Base-by-base conservation (phyloP, 1,140 invertebrate genomes). In the Atta colombica region DNA sequence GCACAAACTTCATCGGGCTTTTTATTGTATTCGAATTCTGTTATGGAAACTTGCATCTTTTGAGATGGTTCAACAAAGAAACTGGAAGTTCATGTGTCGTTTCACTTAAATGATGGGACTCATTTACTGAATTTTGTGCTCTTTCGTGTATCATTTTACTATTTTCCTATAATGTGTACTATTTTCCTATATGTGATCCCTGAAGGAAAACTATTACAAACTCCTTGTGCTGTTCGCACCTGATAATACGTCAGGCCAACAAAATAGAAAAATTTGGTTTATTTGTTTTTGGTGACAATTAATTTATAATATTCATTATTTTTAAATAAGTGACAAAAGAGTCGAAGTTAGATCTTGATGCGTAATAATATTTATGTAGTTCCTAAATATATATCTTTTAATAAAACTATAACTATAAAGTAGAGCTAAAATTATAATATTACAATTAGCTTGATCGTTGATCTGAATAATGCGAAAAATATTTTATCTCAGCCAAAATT, bases 1-100 rank as follows among this genome's bases (percentile, higher is more conserved):
- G 25, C 16, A 53, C 45, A 45, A 90, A 90, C 86, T 90, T 90
- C 25, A 49, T 16, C 65, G 51, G 0, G 18, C 75, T 82, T 90
- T 90, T 90, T 90, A 86, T 90, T 77, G 53, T 58, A 61, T 77
- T 77, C 80, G 77, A 88, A 90, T 85, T 77, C 65, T 7, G 53
- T 71, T 61, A 35, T 71, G 16, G 68, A 61, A 77, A 89, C 71
- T 77, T 74, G 77, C 21, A 45, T 21, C 31, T 39, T 60, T 18
- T 16, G 49, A 18, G 51, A 51, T 55, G 16, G 21, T 53, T 28
- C n/a, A 53, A 61, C n/a, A 21, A 25, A 45, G 28, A 45, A 75
- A 51, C 16, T 58, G 10, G 21, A 16, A 55, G 31, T 39, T 65
- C 7, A 84, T 31, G 51, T 72, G 78, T 90, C 74, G 35, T 85